Evolutionary conservation across 2,797 vertebrate genomes (phyloP).

Genomic region (Lutjanus campechanus): DNA sequence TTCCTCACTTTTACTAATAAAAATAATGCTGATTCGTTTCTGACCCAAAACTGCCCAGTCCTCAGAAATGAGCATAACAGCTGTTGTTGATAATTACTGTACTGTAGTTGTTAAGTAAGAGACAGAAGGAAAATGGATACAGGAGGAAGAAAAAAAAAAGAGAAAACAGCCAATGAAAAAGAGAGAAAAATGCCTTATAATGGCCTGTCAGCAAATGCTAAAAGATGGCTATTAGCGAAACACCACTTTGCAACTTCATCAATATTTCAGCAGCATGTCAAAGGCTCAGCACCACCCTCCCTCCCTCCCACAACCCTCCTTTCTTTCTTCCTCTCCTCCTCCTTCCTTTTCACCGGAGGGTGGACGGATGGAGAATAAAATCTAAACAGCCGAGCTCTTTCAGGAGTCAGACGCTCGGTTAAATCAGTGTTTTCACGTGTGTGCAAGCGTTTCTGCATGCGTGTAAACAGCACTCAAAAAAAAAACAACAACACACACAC

Average conservation of each 20-base stretch:
- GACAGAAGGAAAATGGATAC: conserved; percentile 42
- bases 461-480: background rate
- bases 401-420: conserved; percentile 12
- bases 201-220: conserved; percentile 74
- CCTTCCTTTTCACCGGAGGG: background rate
- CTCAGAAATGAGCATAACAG: conserved; percentile 46
- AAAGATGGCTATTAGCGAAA: conserved; percentile 77
- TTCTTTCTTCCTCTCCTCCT: conserved; percentile 14
- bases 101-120: conserved; percentile 57
- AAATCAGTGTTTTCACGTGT: conserved; percentile 28
- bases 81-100: conserved; percentile 64
- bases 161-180: conserved; percentile 56
- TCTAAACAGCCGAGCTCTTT: conserved; percentile 11
- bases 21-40: conserved; percentile 31
- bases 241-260: conserved; percentile 79
- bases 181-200: conserved; percentile 60
- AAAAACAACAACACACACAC: background rate
- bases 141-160: conserved; percentile 7
- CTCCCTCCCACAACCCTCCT: conserved; percentile 35
- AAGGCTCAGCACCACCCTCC: conserved; percentile 47
- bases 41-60: conserved; percentile 31
- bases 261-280: conserved; percentile 79
- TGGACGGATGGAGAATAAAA: background rate
- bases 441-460: background rate
- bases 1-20: background rate